Base-by-base conservation (phyloP, 2,888 invertebrate species). In the Liodrosophila aerea region DNA sequence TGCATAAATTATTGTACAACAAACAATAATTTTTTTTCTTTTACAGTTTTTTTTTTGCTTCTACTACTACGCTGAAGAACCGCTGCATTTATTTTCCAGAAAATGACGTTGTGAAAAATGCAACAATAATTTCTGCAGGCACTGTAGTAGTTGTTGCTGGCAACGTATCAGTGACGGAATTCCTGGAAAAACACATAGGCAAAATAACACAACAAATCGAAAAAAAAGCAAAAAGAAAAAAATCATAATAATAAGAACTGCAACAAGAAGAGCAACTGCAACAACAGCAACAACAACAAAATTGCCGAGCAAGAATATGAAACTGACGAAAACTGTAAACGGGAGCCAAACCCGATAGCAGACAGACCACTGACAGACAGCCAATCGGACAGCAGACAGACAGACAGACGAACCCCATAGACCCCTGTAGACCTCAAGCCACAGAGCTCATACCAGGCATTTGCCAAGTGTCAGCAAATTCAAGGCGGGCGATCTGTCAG, bases 161-260 rank as follows among this genome's bases (percentile, higher is more conserved):
- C 53, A 59, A 53, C 78, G 73, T 87, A 86, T 87, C 75, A 80
- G 81, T 76, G 73, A 80, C 81, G 78, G 71, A 77, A 87, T 87
- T 87, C 87, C 88, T 76, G 88, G 87, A 88, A 88, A 81, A 84
- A 71, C 77, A 78, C 81, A 84, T 78, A 65, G 74, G 84, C 77
- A 77, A 82, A 80, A 83, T 46, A 43, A 50, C 37, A 57, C 50
- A 36, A 52, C 36, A 37, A 49, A 59, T 18, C 9, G 33, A 65
- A 11, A 58, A 45, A 46, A 49, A 71, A 44, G 29, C 12, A 44
- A 13, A 44, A 44, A 8, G 30, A 53, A 57, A 50, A 31, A 51
- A 54, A 37, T 53, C 44, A 59, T 46, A 64, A 68, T 54, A 60
- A 67, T 49, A 63, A 43, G 30, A 40, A 50, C 22, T 43, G 15